Evolutionary conservation across 2,113 vertebrate species (phyloP).

Genomic region (Colaptes auratus): DNA sequence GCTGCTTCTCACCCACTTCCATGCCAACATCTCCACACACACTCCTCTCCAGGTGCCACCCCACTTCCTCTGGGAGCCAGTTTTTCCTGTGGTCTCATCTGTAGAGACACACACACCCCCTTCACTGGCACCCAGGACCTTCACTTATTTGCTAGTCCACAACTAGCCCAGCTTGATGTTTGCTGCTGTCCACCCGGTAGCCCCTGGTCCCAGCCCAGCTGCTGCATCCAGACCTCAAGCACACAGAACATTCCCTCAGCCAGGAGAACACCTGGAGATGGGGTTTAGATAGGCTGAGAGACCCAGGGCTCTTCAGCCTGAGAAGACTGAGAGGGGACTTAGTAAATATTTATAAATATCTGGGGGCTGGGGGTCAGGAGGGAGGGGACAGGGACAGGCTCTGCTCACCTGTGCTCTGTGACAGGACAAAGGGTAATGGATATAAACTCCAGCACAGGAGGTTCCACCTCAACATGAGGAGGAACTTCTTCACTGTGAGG

Average conservation of each 20-base stretch:
- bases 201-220: not conserved
- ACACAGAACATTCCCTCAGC: no score
- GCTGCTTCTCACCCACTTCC: not conserved
- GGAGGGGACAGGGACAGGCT: no score
- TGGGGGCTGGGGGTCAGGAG: no score
- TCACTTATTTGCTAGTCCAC: not conserved
- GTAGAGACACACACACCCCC: not conserved
- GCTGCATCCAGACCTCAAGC: not conserved
- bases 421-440: no score
- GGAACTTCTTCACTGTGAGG: no score
- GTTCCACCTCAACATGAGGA: no score
- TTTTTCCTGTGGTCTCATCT: not conserved
- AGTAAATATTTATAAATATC: no score
- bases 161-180: not conserved
- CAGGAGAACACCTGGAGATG: not conserved
- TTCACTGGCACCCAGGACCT: not conserved
- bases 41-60: not conserved
- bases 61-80: not conserved
- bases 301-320: no score
- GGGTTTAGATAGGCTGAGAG: not conserved
- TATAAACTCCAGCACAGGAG: no score
- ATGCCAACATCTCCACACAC: not conserved
- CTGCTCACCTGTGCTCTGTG: no score
- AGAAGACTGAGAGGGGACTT: no score
- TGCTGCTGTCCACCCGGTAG: not conserved